Percentiles rank a stretch among this genome's conserved stretches.
Evolutionary conservation across 2,113 vertebrate species (phyloP).

Genomic region (Hippocampus mohnikei): DNA sequence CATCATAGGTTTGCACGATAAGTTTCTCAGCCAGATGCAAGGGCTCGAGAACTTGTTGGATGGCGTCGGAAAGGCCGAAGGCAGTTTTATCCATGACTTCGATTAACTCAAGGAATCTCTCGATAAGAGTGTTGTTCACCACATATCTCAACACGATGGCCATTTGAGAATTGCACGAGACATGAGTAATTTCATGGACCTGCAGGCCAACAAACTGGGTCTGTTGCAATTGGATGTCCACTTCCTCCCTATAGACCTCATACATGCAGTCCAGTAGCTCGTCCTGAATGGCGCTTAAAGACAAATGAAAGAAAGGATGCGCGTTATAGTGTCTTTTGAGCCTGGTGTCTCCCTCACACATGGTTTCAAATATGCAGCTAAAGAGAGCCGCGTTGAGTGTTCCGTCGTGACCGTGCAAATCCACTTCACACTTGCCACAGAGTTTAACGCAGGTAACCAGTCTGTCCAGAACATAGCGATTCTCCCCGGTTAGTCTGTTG

Average conservation of each 20-base stretch:
- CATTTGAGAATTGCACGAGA: not conserved
- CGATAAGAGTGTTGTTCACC: not conserved
- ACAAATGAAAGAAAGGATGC: not conserved
- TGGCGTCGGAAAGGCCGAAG: not conserved
- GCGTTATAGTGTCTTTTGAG: not conserved
- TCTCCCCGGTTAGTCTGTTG: not conserved
- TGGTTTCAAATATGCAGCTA: constrained; percentile 1
- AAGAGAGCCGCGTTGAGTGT: not conserved
- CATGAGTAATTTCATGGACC: not conserved
- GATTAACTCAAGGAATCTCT: constrained; percentile 2
- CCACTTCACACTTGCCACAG: constrained; percentile 2
- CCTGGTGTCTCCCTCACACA: constrained; percentile 7
- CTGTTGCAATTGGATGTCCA: not conserved
- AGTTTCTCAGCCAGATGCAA: constrained; percentile 6
- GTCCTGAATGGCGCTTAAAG: not conserved
- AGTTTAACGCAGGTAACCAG: constrained; percentile 2
- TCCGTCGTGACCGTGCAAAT: not conserved
- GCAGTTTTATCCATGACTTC: not conserved
- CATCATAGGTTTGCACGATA: not conserved
- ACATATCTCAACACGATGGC: not conserved
- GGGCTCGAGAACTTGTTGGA: constrained; percentile 4
- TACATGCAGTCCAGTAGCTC: constrained; percentile 1
- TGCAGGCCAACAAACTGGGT: constrained; percentile 4
- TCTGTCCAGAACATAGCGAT: not conserved
- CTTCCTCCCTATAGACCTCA: constrained; percentile 2